A percentile compares a stretch with the other conserved stretches of the same genome.
Evolutionary conservation across 2,797 vertebrate species (phyloP).

Genomic region (Alca torda): DNA sequence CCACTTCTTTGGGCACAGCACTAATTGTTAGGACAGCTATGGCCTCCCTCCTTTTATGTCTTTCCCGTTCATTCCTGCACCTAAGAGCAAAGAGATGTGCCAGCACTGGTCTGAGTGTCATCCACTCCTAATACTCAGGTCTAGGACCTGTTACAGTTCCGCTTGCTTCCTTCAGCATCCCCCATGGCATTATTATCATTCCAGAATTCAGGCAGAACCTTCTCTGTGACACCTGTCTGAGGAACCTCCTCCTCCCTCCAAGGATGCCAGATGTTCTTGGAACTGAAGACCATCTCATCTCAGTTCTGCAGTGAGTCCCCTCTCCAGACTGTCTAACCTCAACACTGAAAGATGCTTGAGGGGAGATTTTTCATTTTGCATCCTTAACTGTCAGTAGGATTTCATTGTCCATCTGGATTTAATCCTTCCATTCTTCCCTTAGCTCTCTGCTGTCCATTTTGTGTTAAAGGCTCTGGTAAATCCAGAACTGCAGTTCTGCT

Average conservation of each 20-base stretch:
- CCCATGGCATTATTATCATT: not conserved
- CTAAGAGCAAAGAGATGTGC: not conserved
- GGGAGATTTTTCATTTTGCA: not conserved
- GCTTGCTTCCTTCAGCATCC: not conserved
- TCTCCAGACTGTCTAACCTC: not conserved
- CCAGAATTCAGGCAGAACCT: not conserved
- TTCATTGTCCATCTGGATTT: not conserved
- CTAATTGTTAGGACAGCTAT: not conserved
- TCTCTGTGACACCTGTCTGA: accelerated
- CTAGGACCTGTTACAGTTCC: not conserved
- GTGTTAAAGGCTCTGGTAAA: not conserved
- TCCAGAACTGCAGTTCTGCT: not conserved
- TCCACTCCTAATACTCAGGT: not conserved
- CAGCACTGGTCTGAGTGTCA: not conserved
- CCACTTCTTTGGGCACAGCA: not conserved
- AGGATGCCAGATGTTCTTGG: not conserved
- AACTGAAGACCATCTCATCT: not conserved
- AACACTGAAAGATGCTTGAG: not conserved
- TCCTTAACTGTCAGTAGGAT: not conserved
- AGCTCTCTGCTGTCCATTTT: not conserved
- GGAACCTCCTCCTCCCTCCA: not conserved
- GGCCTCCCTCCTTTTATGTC: not conserved
- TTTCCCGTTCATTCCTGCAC: not conserved
- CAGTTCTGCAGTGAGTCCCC: not conserved
- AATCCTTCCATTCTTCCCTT: not conserved